These are phyloP conservation scores for Heterodera carotae DNA, from an alignment of 1,140 invertebrate species.

Conservation along the genomic window DNA sequence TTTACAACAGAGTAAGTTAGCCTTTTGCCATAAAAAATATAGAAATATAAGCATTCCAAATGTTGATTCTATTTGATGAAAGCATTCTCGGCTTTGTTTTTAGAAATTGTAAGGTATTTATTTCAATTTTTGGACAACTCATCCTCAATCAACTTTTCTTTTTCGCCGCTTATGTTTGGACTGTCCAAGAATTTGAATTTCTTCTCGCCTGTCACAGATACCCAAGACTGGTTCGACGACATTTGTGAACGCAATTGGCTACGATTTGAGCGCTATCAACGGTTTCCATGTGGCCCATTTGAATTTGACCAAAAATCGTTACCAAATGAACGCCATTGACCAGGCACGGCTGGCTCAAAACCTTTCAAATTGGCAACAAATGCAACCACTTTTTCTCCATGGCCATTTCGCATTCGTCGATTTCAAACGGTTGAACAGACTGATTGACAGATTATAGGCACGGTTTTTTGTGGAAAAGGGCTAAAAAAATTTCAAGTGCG, in stretches of 20 bases:
- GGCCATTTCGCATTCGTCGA: conserved; percentile 93
- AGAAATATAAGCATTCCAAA: neutral
- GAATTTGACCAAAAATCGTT: conserved; percentile 92
- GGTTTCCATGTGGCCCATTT: conserved; percentile 91
- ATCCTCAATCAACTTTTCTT: neutral
- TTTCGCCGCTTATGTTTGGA: neutral
- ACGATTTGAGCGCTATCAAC: conserved; percentile 89
- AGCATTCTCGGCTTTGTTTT: too few relatives aligned
- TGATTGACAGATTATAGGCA: too few relatives aligned
- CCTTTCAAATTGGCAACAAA: conserved; percentile 81
- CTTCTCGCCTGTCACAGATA: conserved; percentile 72
- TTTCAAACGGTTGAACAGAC: conserved; percentile 78
- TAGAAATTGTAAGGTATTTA: too few relatives aligned
- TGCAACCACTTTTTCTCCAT: conserved; percentile 91
- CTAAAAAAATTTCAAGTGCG: neutral
- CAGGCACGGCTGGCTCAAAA: conserved; percentile 76
- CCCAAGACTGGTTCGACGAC: conserved; percentile 99
- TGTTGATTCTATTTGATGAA: too few relatives aligned
- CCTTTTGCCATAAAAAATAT: neutral
- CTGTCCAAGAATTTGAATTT: conserved; percentile 62
- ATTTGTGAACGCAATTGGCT: conserved; percentile 87
- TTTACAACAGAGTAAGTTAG: conserved; percentile 52
- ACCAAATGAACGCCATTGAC: conserved; percentile 85
- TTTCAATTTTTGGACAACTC: too few relatives aligned
- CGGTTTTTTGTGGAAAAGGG: too few relatives aligned